Percentiles rank a stretch among this genome's conserved stretches.
Evolutionary conservation across 2,888 invertebrate genomes (phyloP).

Genomic region (Labia minor): DNA sequence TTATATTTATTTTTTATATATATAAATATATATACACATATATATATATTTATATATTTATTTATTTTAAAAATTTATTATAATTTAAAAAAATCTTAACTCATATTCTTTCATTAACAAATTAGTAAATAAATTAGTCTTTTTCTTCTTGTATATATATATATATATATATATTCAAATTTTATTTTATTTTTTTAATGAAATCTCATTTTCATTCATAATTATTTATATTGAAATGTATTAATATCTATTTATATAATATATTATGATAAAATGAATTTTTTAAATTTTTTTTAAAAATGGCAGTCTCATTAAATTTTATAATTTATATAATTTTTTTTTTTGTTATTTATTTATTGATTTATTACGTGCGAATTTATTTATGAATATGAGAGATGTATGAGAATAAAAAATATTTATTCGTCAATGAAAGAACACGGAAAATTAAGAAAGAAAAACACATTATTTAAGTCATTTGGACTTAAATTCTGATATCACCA

Average conservation of each 20-base stretch:
- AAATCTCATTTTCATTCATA: not conserved
- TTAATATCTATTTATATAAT: not conserved
- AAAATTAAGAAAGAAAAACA: constrained; percentile 14
- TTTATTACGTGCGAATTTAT: constrained; percentile 25
- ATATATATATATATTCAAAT: too few species aligned
- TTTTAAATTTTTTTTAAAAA: not conserved
- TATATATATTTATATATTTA: not conserved
- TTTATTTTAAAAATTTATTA: not conserved
- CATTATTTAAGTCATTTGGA: constrained; percentile 20
- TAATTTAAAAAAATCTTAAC: not conserved
- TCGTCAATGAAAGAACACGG: constrained; percentile 3
- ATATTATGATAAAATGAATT: not conserved
- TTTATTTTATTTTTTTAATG: too few species aligned
- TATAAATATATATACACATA: not conserved
- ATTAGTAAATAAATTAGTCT: constrained; percentile 13
- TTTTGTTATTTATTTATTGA: not conserved
- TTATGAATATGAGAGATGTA: not conserved
- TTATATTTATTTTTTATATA: not conserved
- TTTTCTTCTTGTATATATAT: too few species aligned
- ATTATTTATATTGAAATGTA: not conserved
- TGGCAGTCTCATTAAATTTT: not conserved
- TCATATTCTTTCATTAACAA: constrained; percentile 5
- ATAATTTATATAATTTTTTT: too few species aligned
- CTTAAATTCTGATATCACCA: constrained; percentile 23
- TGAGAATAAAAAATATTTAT: not conserved